Percentiles rank a stretch among this genome's conserved stretches.
These are phyloP conservation scores for Harmothoe impar DNA, from an alignment of 2,888 invertebrate species.

Conservation along the genomic window DNA sequence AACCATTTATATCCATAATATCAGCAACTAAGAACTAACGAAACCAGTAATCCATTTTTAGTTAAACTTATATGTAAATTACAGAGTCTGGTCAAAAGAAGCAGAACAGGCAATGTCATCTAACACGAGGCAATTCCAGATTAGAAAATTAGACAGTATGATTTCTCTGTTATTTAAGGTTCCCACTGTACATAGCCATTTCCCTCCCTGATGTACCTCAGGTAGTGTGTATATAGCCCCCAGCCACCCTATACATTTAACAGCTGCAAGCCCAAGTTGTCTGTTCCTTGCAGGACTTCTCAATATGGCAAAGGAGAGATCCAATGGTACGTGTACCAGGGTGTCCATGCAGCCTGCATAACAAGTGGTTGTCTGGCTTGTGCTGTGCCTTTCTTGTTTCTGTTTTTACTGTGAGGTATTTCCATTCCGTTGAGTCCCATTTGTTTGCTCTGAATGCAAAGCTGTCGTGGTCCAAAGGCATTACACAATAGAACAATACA, in stretches of 20 bases:
- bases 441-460: background rate
- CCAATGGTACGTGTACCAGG: constrained; percentile 36
- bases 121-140: too few species aligned
- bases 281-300: constrained; percentile 52
- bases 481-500: too few species aligned
- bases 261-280: background rate
- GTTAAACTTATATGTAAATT: too few species aligned
- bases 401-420: background rate
- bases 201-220: background rate
- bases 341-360: constrained; percentile 43
- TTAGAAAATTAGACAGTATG: too few species aligned
- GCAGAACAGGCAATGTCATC: too few species aligned
- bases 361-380: constrained; percentile 41
- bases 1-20: too few species aligned
- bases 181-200: background rate
- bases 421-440: background rate
- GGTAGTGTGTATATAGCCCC: too few species aligned
- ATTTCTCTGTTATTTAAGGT: too few species aligned
- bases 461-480: background rate
- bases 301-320: constrained; percentile 57
- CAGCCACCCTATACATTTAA: too few species aligned
- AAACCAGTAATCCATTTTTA: too few species aligned
- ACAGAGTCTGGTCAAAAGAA: too few species aligned
- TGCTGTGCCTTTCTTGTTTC: constrained; percentile 1
- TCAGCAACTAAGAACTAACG: too few species aligned